Percentiles rank a stretch among this genome's conserved stretches.
Evolutionary conservation across 2,888 invertebrate species (phyloP).

Genomic region (Mallateleia sp.): DNA sequence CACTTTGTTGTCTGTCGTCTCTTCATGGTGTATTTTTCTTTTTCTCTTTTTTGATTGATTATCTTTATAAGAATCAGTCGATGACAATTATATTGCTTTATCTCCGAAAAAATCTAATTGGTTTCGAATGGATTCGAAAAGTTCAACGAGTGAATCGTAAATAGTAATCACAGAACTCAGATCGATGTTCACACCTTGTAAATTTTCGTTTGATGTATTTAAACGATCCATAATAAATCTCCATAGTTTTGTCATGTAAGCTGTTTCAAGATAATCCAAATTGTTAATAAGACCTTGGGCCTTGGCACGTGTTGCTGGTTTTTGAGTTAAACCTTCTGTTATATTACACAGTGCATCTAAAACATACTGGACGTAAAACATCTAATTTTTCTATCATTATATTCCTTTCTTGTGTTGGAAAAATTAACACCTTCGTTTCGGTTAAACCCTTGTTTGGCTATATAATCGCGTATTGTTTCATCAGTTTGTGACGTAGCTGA

Average conservation of each 20-base stretch:
- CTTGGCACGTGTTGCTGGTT: neutral
- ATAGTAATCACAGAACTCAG: too few species aligned
- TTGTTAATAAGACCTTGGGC: too few species aligned
- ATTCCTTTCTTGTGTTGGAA: constrained; percentile 37
- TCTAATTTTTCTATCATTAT: constrained; percentile 34
- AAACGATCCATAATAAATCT: too few species aligned
- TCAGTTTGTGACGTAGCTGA: constrained; percentile 27
- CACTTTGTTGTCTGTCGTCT: constrained; percentile 19
- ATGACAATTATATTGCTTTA: too few species aligned
- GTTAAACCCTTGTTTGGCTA: constrained; percentile 16
- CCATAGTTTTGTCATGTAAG: too few species aligned
- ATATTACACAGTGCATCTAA: constrained; percentile 33
- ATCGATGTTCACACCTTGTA: too few species aligned
- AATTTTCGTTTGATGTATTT: too few species aligned
- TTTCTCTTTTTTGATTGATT: constrained; percentile 25
- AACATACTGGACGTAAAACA: constrained; percentile 14
- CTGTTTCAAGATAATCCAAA: too few species aligned
- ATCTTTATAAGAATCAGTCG: too few species aligned
- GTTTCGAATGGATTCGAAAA: too few species aligned
- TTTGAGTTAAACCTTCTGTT: constrained; percentile 15
- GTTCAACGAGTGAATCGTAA: too few species aligned
- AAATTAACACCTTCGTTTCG: constrained; percentile 39
- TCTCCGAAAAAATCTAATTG: too few species aligned
- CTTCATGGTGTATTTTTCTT: constrained; percentile 15
- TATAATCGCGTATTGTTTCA: constrained; percentile 22